Base-by-base conservation (phyloP, 2,113 vertebrate species). In the Jaculus jaculus region DNA sequence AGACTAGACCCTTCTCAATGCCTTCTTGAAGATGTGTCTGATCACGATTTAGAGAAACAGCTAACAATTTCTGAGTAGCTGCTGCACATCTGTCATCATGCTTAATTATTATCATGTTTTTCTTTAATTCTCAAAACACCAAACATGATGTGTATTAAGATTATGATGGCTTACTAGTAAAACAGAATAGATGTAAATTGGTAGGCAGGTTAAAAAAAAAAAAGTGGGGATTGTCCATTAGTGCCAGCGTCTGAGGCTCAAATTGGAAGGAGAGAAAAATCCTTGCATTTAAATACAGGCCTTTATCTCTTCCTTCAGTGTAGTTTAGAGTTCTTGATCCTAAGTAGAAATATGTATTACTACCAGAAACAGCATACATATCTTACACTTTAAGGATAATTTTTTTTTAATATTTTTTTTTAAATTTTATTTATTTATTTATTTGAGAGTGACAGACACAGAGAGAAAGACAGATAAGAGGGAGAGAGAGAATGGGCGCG, bases 51-150 rank as follows among this genome's bases (percentile, higher is more conserved):
- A 89, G 21, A 94, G 37, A 34, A 78, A 81, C 4, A 61, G 15
- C 24, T 54, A 89, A 54, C 42, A 86, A 42, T 86, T 85, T n/a
- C 87, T 58, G 23, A 72, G 60, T 24, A 47, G 23, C 71, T 84
- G 60, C 21, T 83, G 13, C 1, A 13, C 23, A 9, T n/a, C 21
- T 3, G 0, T 47, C 74, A 21, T 89, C 24, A n/a, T 47, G 17
- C 24, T 15, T 58, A 65, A 1, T 75, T 81, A 79, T 30, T 71
- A 74, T 75, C 42, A 47, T 34, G 13, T 87, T 74, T 34, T 81
- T 51, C 47, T 94, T 90, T 68, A 82, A 54, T 94, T 93, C 34
- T 94, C 79, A 90, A 69, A 83, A 78, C 65, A 61, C 81, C 7
- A 87, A 54, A 54, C 10, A 16, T n/a, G n/a, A 32, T 34, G 28